A percentile compares a stretch with the other conserved stretches of the same genome.
Evolutionary conservation across 2,888 invertebrate genomes (phyloP).

Genomic region (Papilio gigon): DNA sequence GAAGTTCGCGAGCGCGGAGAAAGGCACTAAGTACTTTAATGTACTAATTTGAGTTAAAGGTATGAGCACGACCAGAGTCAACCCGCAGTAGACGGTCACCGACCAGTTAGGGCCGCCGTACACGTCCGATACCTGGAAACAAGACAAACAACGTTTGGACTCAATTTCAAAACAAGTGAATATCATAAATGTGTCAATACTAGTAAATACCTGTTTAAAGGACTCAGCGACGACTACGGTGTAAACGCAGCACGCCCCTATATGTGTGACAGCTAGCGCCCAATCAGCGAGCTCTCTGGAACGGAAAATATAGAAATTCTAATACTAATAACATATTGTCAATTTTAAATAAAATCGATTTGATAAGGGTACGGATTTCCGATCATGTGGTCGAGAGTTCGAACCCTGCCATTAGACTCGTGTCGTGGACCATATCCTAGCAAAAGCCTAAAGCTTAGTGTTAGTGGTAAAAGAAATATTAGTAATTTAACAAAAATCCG

Average conservation of each 20-base stretch:
- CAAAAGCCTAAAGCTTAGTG: too few relatives aligned
- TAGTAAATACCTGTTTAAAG: conserved; percentile 84
- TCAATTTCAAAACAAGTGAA: background rate
- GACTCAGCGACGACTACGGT: conserved; percentile 88
- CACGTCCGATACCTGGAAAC: conserved; percentile 78
- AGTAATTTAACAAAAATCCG: too few relatives aligned
- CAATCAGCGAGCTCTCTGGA: conserved; percentile 86
- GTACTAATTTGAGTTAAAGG: conserved; percentile 89
- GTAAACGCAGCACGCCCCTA: conserved; percentile 88
- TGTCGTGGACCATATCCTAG: too few relatives aligned
- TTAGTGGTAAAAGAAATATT: too few relatives aligned
- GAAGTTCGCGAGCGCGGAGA: conserved; percentile 93
- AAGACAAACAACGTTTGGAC: conserved; percentile 42
- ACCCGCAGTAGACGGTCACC: conserved; percentile 84
- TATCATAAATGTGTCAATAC: background rate
- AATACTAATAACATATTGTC: background rate
- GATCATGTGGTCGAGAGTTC: too few relatives aligned
- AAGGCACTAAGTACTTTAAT: conserved; percentile 92
- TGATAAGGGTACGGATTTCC: too few relatives aligned
- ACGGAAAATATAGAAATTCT: conserved; percentile 41
- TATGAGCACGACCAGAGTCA: conserved; percentile 86
- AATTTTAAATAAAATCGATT: background rate
- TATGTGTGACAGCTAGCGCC: conserved; percentile 86
- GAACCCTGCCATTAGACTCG: too few relatives aligned
- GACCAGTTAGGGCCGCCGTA: conserved; percentile 80